These are phyloP conservation scores for Ashinkailepas kermadecensis DNA, from an alignment of 2,888 invertebrate genomes.

Conservation along the genomic window DNA sequence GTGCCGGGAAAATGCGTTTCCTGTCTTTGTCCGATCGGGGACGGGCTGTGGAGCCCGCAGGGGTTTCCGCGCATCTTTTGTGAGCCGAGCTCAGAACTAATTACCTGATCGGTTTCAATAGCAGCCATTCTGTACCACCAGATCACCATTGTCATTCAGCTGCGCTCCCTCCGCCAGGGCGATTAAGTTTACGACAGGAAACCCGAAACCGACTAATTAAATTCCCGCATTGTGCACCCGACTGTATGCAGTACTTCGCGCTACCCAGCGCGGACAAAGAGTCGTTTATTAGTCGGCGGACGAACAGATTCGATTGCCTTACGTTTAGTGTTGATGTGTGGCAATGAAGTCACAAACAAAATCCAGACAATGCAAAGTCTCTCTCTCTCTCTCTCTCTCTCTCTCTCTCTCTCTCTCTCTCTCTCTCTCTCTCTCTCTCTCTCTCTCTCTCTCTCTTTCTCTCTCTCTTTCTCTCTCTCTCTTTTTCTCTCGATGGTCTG, in stretches of 20 bases:
- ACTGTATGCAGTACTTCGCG: not conserved
- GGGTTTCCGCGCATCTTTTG: not conserved
- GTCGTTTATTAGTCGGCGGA: not conserved
- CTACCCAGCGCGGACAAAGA: not conserved
- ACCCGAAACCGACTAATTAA: not conserved
- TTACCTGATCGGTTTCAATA: constrained; percentile 14
- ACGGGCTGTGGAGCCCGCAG: not conserved
- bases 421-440: too few species aligned
- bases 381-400: too few species aligned
- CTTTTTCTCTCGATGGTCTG: too few species aligned
- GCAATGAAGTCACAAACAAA: too few species aligned
- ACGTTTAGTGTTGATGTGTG: not conserved
- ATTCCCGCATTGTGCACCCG: not conserved
- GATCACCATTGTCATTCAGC: not conserved
- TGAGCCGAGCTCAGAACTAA: not conserved
- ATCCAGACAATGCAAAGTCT: too few species aligned
- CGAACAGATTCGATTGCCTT: too few species aligned
- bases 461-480: too few species aligned
- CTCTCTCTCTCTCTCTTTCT: too few species aligned
- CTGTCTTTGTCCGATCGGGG: not conserved
- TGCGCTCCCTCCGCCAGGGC: not conserved
- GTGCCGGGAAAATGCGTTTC: not conserved
- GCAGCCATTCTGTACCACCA: not conserved
- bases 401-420: too few species aligned
- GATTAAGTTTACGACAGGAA: constrained; percentile 12